These are phyloP conservation scores for Drosophila flavopinicola DNA, from an alignment of 2,888 invertebrate genomes.

Conservation along the genomic window DNA sequence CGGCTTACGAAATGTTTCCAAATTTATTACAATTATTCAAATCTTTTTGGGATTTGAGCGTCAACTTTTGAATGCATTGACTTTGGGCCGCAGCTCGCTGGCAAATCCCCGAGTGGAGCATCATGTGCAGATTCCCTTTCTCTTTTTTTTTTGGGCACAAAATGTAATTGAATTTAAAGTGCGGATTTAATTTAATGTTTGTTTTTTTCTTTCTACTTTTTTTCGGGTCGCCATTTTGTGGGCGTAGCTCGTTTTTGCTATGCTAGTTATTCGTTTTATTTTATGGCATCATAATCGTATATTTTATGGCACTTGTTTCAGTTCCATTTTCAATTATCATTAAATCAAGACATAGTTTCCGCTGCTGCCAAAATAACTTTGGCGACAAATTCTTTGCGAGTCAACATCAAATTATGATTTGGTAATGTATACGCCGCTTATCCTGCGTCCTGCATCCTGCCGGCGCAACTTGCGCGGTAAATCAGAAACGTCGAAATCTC, in stretches of 20 bases:
- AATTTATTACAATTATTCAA: constrained; percentile 81
- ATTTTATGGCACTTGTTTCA: constrained; percentile 38
- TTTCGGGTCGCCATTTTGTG: background rate
- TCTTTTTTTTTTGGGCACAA: constrained; percentile 27
- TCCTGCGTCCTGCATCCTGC: constrained; percentile 9
- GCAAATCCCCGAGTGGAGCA: constrained; percentile 42
- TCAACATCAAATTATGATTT: constrained; percentile 72
- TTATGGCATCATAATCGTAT: constrained; percentile 29
- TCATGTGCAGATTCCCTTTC: constrained; percentile 57
- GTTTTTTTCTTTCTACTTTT: constrained; percentile 24
- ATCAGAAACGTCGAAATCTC: constrained; percentile 83
- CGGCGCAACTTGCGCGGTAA: constrained; percentile 59
- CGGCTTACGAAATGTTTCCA: constrained; percentile 64
- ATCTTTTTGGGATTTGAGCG: constrained; percentile 76
- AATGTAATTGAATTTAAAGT: constrained; percentile 81
- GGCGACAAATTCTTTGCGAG: constrained; percentile 59
- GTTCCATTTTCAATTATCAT: constrained; percentile 60
- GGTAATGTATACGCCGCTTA: constrained; percentile 50
- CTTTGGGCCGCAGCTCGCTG: constrained; percentile 33
- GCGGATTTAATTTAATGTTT: constrained; percentile 60
- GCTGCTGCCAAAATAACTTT: constrained; percentile 24
- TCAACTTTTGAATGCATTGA: constrained; percentile 79
- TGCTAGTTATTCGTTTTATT: constrained; percentile 14
- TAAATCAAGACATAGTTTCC: constrained; percentile 48
- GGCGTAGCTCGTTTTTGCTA: background rate